phyloP scores from a whole-genome alignment of 2,888 invertebrate genomes.

The Balanococcus diminutus region DNA sequence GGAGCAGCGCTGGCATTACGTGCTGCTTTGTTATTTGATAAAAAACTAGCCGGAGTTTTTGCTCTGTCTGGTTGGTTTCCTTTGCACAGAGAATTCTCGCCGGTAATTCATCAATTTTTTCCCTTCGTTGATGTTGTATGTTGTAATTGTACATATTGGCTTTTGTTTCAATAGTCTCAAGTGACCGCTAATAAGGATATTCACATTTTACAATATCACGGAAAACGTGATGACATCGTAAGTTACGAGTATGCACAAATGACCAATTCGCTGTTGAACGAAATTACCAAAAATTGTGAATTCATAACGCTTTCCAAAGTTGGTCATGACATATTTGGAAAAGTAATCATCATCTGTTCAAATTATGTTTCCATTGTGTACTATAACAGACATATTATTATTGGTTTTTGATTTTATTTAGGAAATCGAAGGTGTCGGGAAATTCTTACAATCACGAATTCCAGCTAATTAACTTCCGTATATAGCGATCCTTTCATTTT shows the following conservation, averaged over 20 bases:
- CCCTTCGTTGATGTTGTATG: background rate
- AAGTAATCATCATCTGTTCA: constrained; percentile 66
- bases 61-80: constrained; percentile 95
- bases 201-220: constrained; percentile 91
- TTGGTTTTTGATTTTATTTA: constrained; percentile 58
- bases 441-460: constrained; percentile 62
- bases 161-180: constrained; percentile 65
- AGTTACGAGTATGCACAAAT: constrained; percentile 92
- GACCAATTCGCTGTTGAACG: constrained; percentile 85
- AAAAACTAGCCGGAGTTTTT: constrained; percentile 86
- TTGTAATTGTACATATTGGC: background rate
- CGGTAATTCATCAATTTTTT: constrained; percentile 61
- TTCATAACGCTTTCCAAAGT: constrained; percentile 86
- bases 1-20: constrained; percentile 96
- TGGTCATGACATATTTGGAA: constrained; percentile 85
- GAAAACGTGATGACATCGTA: constrained; percentile 92
- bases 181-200: constrained; percentile 63
- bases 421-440: constrained; percentile 75
- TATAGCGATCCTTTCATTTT: background rate
- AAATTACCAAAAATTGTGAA: constrained; percentile 78
- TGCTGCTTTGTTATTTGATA: constrained; percentile 82
- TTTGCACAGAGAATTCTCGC: constrained; percentile 82
- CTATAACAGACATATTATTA: background rate
- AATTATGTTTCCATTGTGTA: background rate
- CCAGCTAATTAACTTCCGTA: constrained; percentile 56